These are phyloP conservation scores for Talpa occidentalis DNA, from an alignment of 2,113 vertebrate species.

Conservation along the genomic window DNA sequence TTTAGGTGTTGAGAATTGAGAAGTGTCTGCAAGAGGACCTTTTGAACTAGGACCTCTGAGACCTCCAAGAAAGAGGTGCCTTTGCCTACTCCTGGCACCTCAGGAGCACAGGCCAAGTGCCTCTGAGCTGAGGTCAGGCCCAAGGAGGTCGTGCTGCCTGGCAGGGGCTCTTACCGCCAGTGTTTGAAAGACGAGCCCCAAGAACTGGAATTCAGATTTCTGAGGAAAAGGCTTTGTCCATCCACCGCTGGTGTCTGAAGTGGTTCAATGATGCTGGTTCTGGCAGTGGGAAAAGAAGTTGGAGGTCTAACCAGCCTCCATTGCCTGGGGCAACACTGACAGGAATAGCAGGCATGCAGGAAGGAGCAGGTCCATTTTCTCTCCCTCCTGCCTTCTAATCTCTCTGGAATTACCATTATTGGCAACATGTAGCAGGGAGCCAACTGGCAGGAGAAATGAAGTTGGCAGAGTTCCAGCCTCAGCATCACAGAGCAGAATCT, in stretches of 20 bases:
- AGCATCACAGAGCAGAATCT: background rate
- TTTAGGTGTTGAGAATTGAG: too few relatives aligned
- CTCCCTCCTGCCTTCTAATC: background rate
- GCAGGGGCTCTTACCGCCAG: background rate
- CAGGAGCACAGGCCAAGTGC: background rate
- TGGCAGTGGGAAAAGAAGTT: background rate
- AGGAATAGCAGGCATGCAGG: background rate
- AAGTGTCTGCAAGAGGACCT: background rate
- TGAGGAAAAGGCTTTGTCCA: background rate
- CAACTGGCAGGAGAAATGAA: background rate
- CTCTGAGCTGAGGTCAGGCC: background rate
- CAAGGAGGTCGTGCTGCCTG: background rate
- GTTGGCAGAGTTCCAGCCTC: background rate
- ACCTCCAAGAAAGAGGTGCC: background rate
- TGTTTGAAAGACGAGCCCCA: background rate
- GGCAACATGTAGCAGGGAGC: background rate
- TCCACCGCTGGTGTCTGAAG: background rate
- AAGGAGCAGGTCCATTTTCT: background rate
- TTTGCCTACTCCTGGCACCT: background rate
- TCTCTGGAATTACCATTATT: conserved; percentile 20
- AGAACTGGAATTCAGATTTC: background rate
- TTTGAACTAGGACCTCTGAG: background rate
- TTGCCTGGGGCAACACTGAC: background rate
- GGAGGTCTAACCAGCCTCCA: background rate
- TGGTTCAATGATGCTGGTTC: background rate